phyloP scores from a whole-genome alignment of 2,113 vertebrate genomes.

The Heterotis niloticus region DNA sequence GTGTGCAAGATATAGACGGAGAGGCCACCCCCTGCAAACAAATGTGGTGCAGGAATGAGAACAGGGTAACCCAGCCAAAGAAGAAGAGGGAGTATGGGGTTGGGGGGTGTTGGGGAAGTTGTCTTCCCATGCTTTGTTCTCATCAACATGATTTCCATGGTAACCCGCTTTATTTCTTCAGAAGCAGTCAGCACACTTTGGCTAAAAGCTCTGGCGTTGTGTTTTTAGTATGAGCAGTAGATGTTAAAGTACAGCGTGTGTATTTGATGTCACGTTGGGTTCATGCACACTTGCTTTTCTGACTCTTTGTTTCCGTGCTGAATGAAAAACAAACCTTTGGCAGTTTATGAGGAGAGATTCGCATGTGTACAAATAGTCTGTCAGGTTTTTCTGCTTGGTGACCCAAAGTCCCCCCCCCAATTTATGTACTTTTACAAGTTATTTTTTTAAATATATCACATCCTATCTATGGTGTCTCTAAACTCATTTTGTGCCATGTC shows the following conservation, averaged over 20 bases:
- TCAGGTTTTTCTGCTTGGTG: too few species aligned
- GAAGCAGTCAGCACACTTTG: neutral
- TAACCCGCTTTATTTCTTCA: conserved; percentile 5
- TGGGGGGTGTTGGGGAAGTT: neutral
- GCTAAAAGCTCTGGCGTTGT: neutral
- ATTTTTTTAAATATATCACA: too few species aligned
- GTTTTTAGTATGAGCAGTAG: neutral
- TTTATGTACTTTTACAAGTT: too few species aligned
- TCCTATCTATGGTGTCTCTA: too few species aligned
- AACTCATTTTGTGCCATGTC: too few species aligned
- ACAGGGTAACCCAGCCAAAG: conserved; percentile 42
- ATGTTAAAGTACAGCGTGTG: neutral
- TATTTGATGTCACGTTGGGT: neutral
- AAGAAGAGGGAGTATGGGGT: conserved; percentile 23
- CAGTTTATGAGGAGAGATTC: neutral
- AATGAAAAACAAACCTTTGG: neutral
- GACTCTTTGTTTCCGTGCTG: neutral
- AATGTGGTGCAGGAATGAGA: conserved; percentile 58
- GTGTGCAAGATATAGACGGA: conserved; percentile 44
- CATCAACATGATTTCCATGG: neutral
- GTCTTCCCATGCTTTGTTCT: conserved; percentile 2
- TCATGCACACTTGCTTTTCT: neutral
- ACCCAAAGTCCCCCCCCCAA: too few species aligned
- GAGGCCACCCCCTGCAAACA: conserved; percentile 62
- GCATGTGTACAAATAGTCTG: too few species aligned